Base-by-base conservation (phyloP, 2,888 invertebrate species). In the Seira musarum region DNA sequence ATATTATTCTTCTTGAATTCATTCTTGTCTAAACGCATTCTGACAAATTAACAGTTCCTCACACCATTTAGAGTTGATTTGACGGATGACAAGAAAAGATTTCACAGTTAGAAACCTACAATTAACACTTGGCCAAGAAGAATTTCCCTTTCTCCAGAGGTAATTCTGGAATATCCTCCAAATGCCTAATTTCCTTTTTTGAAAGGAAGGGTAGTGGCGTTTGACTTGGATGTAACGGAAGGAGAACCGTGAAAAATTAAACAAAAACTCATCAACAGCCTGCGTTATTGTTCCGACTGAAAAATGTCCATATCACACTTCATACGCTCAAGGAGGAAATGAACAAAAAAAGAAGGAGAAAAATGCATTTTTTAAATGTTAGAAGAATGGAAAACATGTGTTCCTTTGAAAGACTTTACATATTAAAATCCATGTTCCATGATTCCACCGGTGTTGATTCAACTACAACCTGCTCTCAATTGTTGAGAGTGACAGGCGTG, bases 401-500 rank as follows among this genome's bases (percentile, higher is more conserved):
- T 75, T 75, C 46, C 57, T 61, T 63, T 30, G 61, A 61, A 63
- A 63, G 67, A 66, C 67, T 64, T 74, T 65, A 30, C 73, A 57
- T 8, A 49, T 67, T 71, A 25, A 71, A 40, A 61, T 71, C 63
- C 63, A 24, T 61, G 49, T 63, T 63, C 35, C 57, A 2, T 10
- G 21, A 25, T 63, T 40, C 35, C 61, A 57, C 61, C 46, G 40
- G 22, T 71, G 71, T 71, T 63, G 71, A 70, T 25, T 70, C 57
- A 57, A 60, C 22, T 17, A 10, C 63, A 17, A 24, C 35, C 19
- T 67, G 75, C 65, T 67, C 49, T 53, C 46, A 22, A 70, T 70
- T 71, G 70, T 77, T 65, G 77, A 77, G 49, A 82, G 82, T 83
- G 83, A 83, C 83, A 83, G 81, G 83, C 83, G 81, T 83, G 81